phyloP scores from a whole-genome alignment of 2,888 invertebrate genomes.

The Lutraria lutraria region DNA sequence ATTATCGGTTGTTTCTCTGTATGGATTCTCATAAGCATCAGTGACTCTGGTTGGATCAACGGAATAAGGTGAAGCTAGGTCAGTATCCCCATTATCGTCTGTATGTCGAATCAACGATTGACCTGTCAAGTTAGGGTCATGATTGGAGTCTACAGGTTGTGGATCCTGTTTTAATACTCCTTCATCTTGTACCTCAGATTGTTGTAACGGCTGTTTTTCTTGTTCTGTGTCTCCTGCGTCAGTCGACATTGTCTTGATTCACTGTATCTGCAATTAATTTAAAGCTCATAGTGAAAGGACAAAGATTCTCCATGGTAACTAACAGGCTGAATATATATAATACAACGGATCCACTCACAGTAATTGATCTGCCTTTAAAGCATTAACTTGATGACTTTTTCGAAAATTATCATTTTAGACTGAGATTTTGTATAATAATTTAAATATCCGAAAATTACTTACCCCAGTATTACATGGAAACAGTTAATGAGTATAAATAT shows the following conservation, averaged over 20 bases:
- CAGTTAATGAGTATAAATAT: too few species aligned
- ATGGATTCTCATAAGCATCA: constrained; percentile 81
- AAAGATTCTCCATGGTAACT: too few species aligned
- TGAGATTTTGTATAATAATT: too few species aligned
- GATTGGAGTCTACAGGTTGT: constrained; percentile 50
- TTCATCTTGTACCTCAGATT: constrained; percentile 66
- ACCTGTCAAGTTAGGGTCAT: constrained; percentile 68
- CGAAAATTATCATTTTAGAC: too few species aligned
- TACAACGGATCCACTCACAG: too few species aligned
- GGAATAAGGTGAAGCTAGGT: constrained; percentile 72
- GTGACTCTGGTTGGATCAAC: constrained; percentile 78
- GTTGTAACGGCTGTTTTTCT: constrained; percentile 77
- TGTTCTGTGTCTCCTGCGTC: constrained; percentile 60
- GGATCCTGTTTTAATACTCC: constrained; percentile 49
- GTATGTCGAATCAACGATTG: constrained; percentile 65
- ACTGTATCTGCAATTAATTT: not conserved
- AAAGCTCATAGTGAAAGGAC: too few species aligned
- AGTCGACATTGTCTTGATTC: constrained; percentile 48
- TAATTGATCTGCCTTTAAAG: too few species aligned
- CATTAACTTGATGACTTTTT: too few species aligned
- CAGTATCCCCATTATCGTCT: constrained; percentile 64
- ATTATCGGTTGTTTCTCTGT: constrained; percentile 82
- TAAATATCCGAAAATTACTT: too few species aligned
- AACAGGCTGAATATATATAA: too few species aligned
- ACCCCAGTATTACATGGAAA: too few species aligned